Conservation (phyloP, 2,888 invertebrate genomes). For the Heteromyza rotundicornis region DNA sequence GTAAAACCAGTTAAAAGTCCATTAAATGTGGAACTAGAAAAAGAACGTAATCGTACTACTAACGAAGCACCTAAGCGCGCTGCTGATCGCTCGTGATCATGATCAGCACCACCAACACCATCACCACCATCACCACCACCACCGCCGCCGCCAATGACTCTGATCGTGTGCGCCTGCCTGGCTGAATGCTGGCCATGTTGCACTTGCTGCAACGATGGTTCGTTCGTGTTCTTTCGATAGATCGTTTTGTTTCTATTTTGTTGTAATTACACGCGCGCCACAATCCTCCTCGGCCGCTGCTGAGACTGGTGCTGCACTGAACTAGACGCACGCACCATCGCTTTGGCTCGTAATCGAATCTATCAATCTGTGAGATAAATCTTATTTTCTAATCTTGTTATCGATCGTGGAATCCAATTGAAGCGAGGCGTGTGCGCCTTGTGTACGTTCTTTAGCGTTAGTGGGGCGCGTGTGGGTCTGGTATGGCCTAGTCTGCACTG, state of each 20-base stretch:
- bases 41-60: slow-evolving; percentile 15
- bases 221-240: too few species aligned
- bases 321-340: slow-evolving; percentile 23
- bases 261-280: slow-evolving; percentile 46
- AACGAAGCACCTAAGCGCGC: slow-evolving; percentile 20
- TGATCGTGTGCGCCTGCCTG: too few species aligned
- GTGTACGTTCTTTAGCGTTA: too few species aligned
- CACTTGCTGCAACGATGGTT: background rate
- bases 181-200: too few species aligned
- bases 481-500: too few species aligned
- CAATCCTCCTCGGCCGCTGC: background rate
- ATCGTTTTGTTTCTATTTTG: slow-evolving; percentile 34
- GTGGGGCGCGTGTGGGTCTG: slow-evolving; percentile 20
- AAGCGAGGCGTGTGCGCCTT: slow-evolving; percentile 6
- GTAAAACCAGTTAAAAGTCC: slow-evolving; percentile 58
- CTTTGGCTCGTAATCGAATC: slow-evolving; percentile 58
- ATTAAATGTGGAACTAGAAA: slow-evolving; percentile 43
- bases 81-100: slow-evolving; percentile 5
- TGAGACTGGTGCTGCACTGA: background rate
- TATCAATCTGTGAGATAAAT: slow-evolving; percentile 63
- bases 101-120: too few species aligned
- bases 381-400: slow-evolving; percentile 60
- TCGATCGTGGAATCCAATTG: slow-evolving; percentile 43
- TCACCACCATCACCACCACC: too few species aligned
- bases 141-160: too few species aligned